phyloP scores from a whole-genome alignment of 2,797 vertebrate genomes.

The Eupleurogrammus muticus region DNA sequence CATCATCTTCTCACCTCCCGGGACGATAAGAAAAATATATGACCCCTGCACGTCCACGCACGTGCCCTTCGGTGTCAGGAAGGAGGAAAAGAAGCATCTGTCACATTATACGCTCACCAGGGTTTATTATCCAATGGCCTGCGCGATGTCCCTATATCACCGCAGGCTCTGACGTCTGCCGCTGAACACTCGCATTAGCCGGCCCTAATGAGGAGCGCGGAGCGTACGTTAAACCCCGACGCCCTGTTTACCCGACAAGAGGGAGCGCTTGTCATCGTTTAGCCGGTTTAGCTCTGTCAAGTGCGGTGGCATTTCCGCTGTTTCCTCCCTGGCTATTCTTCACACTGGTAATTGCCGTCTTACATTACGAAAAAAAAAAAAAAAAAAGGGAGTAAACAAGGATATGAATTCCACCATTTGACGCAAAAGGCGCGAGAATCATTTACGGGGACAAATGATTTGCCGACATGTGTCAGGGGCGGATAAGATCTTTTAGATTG shows the following conservation, averaged over 20 bases:
- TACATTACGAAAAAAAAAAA: conserved; percentile 58
- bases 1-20: conserved; percentile 52
- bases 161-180: conserved; percentile 63
- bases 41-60: conserved; percentile 12
- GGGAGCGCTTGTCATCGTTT: conserved; percentile 66
- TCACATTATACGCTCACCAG: conserved; percentile 43
- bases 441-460: conserved; percentile 69
- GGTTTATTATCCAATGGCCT: conserved; percentile 45
- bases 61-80: conserved; percentile 43
- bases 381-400: conserved; percentile 58
- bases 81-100: conserved; percentile 1
- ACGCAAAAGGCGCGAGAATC: conserved; percentile 63
- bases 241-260: conserved; percentile 68
- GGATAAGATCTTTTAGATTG: conserved; percentile 65
- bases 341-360: conserved; percentile 61
- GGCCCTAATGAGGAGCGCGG: conserved; percentile 59
- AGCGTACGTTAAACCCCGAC: conserved; percentile 52
- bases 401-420: conserved; percentile 58
- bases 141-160: conserved; percentile 39
- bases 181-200: conserved; percentile 51
- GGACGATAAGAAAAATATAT: conserved; percentile 57
- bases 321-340: conserved; percentile 58
- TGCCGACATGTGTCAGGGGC: conserved; percentile 61
- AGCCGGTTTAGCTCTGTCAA: conserved; percentile 69
- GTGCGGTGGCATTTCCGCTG: conserved; percentile 72